Conservation (phyloP, 2,113 vertebrate species). For the Paradisaea rubra region DNA sequence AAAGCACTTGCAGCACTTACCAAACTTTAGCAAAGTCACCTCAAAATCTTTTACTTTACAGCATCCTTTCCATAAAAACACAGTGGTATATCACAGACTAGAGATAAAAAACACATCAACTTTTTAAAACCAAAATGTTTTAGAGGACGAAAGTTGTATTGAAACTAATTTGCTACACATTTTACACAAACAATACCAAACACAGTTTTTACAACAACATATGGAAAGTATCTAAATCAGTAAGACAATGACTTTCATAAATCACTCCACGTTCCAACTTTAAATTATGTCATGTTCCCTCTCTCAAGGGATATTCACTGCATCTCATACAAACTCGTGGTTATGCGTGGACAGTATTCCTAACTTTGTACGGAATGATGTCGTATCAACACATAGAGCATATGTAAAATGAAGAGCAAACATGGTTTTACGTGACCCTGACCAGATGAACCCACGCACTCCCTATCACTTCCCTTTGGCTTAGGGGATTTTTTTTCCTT, state of each 20-base stretch:
- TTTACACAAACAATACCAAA: constrained; percentile 71
- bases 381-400: constrained; percentile 57
- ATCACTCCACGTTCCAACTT: constrained; percentile 74
- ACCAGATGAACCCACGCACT: constrained; percentile 33
- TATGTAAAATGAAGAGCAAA: constrained; percentile 28
- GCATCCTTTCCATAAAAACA: constrained; percentile 10
- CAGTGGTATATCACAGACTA: background rate
- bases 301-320: constrained; percentile 68
- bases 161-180: constrained; percentile 73
- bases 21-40: background rate
- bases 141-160: constrained; percentile 55
- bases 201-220: constrained; percentile 68
- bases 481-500: background rate
- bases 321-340: constrained; percentile 65
- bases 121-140: constrained; percentile 68
- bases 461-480: background rate
- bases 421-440: background rate
- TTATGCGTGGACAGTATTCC: constrained; percentile 59
- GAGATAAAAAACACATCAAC: constrained; percentile 57
- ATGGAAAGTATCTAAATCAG: constrained; percentile 79
- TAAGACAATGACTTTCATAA: constrained; percentile 80
- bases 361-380: constrained; percentile 68
- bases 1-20: background rate
- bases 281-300: constrained; percentile 73
- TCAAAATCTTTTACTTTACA: constrained; percentile 45